Conservation (phyloP, 2,888 invertebrate genomes). For the Philhelius pedissequus region DNA sequence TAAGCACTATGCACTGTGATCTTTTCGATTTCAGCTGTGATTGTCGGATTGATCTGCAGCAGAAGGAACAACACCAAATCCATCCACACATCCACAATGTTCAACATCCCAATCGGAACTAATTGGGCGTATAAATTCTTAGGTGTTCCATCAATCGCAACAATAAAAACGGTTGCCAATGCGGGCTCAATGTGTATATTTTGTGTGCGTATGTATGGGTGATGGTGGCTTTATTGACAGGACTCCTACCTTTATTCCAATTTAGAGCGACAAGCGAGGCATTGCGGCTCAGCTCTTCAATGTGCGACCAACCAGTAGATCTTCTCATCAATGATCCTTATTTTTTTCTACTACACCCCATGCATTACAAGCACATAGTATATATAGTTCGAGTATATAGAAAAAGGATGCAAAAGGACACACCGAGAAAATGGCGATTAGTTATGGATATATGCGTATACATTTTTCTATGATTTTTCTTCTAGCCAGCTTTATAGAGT, state of each 20-base stretch:
- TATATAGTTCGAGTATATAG: too few relatives aligned
- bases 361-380: background rate
- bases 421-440: constrained; percentile 72
- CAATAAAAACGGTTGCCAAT: constrained; percentile 60
- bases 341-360: constrained; percentile 24
- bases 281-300: constrained; percentile 9
- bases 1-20: constrained; percentile 20
- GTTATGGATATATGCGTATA: constrained; percentile 57
- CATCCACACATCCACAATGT: constrained; percentile 18
- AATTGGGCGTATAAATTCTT: constrained; percentile 67
- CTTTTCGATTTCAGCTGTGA: constrained; percentile 44
- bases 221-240: constrained; percentile 49
- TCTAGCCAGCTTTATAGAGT: constrained; percentile 13
- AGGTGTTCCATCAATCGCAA: constrained; percentile 65
- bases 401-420: constrained; percentile 67
- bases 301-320: constrained; percentile 24
- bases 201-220: background rate
- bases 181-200: constrained; percentile 10
- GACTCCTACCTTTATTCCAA: constrained; percentile 47
- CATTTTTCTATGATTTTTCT: constrained; percentile 57
- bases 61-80: constrained; percentile 36
- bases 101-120: constrained; percentile 64
- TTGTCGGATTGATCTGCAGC: constrained; percentile 39
- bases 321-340: constrained; percentile 27
- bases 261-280: constrained; percentile 52